Base-by-base conservation (phyloP, 2,797 vertebrate species). In the Tolypeutes matacus region DNA sequence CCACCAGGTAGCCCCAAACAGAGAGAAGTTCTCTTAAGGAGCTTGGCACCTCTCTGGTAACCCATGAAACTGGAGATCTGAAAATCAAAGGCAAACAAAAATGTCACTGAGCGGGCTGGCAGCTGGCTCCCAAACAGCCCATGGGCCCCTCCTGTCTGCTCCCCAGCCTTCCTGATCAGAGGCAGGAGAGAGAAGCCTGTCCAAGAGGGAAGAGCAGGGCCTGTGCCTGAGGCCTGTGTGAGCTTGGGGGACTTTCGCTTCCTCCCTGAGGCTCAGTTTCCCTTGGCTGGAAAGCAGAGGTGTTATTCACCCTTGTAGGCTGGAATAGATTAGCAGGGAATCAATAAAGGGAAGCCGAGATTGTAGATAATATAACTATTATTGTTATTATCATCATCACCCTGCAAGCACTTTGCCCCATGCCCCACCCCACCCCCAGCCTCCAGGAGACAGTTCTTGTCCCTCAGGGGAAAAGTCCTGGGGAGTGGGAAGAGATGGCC, bases 1-100 rank as follows among this genome's bases (percentile, higher is more conserved):
- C 36, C 29, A 46, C 49, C 64, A 78, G 25, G 76, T 53, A 25
- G 49, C n/a, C 62, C 34, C 1, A 31, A 46, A 56, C 14, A 84
- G 36, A 81, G 76, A 25, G 36, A 64, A 31, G 42, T 23, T 69
- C 91, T 95, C 77, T 94, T 89, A 94, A 86, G 86, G 34, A 80
- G 80, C n/a, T 15, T 64, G 65, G 58, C 9, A 46, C 69, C 73
- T 80, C 94, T 73, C 89, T 51, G 58, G 51, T 82, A 84, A 58
- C 31, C 14, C 36, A 75, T 7, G 76, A 60, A 91, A 90, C 25
- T 2, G 2, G 69, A 96, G 64, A 70, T 70, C 20, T 42, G 10
- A 69, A 78, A 86, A 60, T 56, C 69, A 92, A 56, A 95, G 56
- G 46, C 69, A 85, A 86, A 89, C 67, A 72, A 76, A 86, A 69